Base-by-base conservation (phyloP, 2,113 vertebrate genomes). In the Gopherus evgoodei region DNA sequence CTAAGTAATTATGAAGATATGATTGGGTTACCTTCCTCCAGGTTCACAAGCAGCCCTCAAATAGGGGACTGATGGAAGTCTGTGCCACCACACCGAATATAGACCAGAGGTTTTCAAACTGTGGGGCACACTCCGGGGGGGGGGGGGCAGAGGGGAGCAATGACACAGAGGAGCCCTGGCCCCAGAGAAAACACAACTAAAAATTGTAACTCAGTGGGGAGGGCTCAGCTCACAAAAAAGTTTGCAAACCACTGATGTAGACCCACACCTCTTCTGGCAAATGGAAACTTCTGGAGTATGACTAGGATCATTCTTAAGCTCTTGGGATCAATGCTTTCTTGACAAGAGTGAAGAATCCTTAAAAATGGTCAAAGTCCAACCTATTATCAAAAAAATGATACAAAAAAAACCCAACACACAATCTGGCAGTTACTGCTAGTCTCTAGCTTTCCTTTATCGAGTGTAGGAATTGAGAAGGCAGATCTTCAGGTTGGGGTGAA, bases 341-440 rank as follows among this genome's bases (percentile, higher is more conserved):
- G 62, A 25, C 31, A 94, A 94, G 86, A 27, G 13, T 79, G 83
- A 79, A 86, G 87, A 87, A 90, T 29, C 22, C 83, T 88, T 47
- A 78, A 93, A 94, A 72, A 88, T 44, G 0, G 65, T 4, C 19
- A 6, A 87, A 93, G 76, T 50, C 47, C 86, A 86, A 88, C 11
- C 6, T 56, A 19, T 12, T 47, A 83, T 12, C 80, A 83, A 81
- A 81, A 81, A 69, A 83, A 7, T 24, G 59, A 31, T 50, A 50
- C 50, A 49, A 49, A 50, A 14, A 50, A 14, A 50, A 12, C 42
- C 42, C 47, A 65, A n/a, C 76, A 22, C 0, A 1, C 83, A 65
- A 91, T 47, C 44, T 62, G 90, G 5, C 35, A 5, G 6, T 52
- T 35, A 13, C 6, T 57, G 76, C 5, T 69, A 86, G 76, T 62